These are phyloP conservation scores for Passer domesticus DNA, from an alignment of 2,113 vertebrate genomes.

Conservation along the genomic window DNA sequence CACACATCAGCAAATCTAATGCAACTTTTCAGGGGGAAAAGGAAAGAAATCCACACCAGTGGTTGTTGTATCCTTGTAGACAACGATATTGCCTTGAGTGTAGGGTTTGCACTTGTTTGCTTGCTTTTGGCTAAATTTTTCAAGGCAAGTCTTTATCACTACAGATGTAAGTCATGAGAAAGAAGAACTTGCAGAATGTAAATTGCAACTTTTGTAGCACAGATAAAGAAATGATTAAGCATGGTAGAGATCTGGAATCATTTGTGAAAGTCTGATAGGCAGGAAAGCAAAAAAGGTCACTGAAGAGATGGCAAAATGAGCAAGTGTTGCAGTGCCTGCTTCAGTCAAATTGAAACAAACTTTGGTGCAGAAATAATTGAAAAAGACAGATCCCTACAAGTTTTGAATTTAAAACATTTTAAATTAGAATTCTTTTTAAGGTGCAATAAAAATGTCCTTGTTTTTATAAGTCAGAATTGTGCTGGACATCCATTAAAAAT, in stretches of 20 bases:
- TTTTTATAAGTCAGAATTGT: background rate
- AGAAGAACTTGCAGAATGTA: background rate
- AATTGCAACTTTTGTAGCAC: background rate
- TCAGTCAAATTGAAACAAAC: background rate
- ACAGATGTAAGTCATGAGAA: background rate
- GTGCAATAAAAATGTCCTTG: background rate
- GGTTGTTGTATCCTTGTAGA: background rate
- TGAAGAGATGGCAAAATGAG: background rate
- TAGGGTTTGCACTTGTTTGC: background rate
- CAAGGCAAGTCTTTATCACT: background rate
- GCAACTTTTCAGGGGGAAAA: background rate
- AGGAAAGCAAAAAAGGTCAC: background rate
- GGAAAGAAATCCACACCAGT: too few relatives aligned
- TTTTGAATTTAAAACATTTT: background rate
- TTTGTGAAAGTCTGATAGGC: background rate
- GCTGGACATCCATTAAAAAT: background rate
- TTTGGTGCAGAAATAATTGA: background rate
- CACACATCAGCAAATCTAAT: background rate
- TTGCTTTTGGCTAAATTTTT: background rate
- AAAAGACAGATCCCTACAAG: background rate
- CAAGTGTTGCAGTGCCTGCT: background rate
- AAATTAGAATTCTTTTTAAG: background rate
- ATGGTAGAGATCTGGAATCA: background rate
- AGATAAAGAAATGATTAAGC: background rate
- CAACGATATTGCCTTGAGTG: background rate